Evolutionary conservation across 2,888 invertebrate species (phyloP).

Genomic region (Sphecodes monilicornis): DNA sequence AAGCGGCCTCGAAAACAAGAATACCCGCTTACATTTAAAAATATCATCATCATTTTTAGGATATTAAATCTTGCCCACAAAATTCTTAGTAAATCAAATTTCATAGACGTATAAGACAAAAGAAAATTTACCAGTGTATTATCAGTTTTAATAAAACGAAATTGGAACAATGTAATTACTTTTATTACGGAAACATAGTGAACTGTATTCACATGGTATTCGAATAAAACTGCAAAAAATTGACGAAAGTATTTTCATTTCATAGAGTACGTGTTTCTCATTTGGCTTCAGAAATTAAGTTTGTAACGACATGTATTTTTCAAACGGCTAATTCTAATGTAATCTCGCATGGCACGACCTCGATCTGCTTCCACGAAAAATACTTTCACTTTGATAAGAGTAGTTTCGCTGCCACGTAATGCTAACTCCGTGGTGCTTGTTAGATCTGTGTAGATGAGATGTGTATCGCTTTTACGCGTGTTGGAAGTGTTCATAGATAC

Average conservation of each 20-base stretch:
- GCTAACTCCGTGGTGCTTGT: constrained; percentile 21
- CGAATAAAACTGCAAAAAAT: neutral
- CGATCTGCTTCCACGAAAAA: constrained; percentile 20
- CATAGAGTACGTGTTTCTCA: neutral
- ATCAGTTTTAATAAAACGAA: neutral
- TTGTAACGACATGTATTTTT: neutral
- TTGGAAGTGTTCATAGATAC: constrained; percentile 18
- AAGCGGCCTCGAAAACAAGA: no score
- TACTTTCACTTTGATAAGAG: constrained; percentile 39
- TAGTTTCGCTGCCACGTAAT: constrained; percentile 31
- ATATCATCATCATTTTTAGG: no score
- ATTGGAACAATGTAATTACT: neutral
- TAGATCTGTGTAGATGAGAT: constrained; percentile 37
- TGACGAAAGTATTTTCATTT: neutral
- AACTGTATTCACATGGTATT: neutral
- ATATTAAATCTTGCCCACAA: no score
- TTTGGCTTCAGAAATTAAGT: constrained; percentile 1
- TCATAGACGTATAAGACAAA: neutral
- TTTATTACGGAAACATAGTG: no score
- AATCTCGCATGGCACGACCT: neutral
- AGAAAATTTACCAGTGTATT: neutral
- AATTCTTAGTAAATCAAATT: neutral
- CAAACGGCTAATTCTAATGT: constrained; percentile 4
- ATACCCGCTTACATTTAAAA: no score
- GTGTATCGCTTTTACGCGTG: constrained; percentile 22